phyloP scores from a whole-genome alignment of 2,113 vertebrate genomes.

The Papio anubis region DNA sequence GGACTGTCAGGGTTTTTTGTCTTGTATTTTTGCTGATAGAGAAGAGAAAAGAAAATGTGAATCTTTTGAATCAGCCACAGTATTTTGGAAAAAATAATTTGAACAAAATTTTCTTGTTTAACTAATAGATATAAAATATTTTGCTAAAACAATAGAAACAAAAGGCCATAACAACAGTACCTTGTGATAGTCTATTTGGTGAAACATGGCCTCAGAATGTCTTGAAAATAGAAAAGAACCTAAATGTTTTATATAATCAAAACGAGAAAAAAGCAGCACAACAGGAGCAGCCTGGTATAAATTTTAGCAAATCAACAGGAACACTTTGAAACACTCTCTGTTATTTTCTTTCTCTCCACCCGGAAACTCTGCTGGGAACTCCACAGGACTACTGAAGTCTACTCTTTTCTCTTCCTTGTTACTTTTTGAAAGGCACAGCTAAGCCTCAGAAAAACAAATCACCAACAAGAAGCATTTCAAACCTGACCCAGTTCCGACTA shows the following conservation, averaged over 20 bases:
- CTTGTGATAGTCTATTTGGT: neutral
- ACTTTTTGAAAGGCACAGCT: neutral
- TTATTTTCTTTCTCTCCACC: neutral
- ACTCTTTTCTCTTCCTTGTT: neutral
- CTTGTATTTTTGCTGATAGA: neutral
- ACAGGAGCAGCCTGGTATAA: neutral
- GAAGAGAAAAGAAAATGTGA: neutral
- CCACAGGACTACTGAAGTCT: neutral
- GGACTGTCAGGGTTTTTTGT: neutral
- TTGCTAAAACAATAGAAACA: neutral
- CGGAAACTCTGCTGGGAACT: neutral
- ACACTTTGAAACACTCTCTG: neutral
- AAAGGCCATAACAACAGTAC: neutral
- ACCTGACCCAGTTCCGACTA: neutral
- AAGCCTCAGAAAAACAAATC: slow-evolving; percentile 39
- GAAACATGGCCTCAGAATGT: neutral
- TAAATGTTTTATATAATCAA: neutral
- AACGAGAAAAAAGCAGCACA: neutral
- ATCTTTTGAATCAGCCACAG: neutral
- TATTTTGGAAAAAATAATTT: neutral
- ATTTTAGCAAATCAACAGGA: neutral
- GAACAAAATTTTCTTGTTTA: neutral
- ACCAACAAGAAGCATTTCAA: neutral
- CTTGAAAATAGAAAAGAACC: slow-evolving; percentile 23
- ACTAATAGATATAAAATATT: neutral